A percentile compares a stretch with the other conserved stretches of the same genome.
These are phyloP conservation scores for Anagrus nilaparvatae DNA, from an alignment of 1,140 invertebrate species.

Conservation along the genomic window DNA sequence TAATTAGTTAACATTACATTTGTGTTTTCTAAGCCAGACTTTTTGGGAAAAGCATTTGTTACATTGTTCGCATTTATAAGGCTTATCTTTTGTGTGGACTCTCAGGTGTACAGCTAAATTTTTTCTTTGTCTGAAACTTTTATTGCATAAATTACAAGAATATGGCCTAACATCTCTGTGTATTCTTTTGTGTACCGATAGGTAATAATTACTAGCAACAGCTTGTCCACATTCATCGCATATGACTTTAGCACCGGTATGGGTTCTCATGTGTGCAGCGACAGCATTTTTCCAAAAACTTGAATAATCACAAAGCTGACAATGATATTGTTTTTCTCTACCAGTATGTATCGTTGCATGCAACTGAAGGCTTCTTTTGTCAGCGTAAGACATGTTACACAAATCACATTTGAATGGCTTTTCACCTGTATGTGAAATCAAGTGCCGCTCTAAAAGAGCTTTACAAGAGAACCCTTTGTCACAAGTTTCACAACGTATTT, in stretches of 20 bases:
- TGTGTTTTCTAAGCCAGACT: constrained; percentile 15
- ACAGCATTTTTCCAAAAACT: constrained; percentile 44
- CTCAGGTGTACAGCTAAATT: constrained; percentile 13
- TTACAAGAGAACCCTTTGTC: constrained; percentile 33
- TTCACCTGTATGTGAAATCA: constrained; percentile 49
- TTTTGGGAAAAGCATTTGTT: constrained; percentile 13
- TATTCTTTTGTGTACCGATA: constrained; percentile 43
- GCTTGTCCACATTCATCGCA: constrained; percentile 45
- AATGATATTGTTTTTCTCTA: constrained; percentile 36
- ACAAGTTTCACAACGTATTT: constrained; percentile 27
- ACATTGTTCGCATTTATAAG: constrained; percentile 10
- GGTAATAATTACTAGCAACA: constrained; percentile 47
- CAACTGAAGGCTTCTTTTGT: constrained; percentile 26
- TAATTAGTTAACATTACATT: constrained; percentile 2
- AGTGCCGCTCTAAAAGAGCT: constrained; percentile 29
- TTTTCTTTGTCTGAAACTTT: constrained; percentile 46
- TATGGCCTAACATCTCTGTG: constrained; percentile 67
- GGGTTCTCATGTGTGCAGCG: constrained; percentile 73
- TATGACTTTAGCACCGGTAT: constrained; percentile 44
- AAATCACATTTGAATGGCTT: constrained; percentile 66
- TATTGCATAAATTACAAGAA: constrained; percentile 61
- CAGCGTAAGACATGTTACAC: constrained; percentile 46
- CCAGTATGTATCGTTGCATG: constrained; percentile 28
- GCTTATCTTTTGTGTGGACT: constrained; percentile 13
- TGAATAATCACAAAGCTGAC: constrained; percentile 29